phyloP scores from a whole-genome alignment of 2,888 invertebrate genomes.

The Lycocerus yunnanus region DNA sequence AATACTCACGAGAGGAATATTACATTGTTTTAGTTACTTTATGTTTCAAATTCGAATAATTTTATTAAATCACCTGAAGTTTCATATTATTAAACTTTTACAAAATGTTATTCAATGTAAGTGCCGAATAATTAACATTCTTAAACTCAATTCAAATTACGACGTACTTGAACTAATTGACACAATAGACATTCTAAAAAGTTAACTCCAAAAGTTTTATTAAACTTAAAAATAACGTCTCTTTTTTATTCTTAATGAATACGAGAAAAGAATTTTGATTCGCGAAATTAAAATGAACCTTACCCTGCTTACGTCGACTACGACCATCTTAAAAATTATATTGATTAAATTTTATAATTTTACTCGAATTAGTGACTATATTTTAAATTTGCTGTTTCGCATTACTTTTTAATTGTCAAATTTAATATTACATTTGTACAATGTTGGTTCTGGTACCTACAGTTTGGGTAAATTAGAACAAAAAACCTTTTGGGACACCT shows the following conservation, averaged over 20 bases:
- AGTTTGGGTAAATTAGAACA: not conserved
- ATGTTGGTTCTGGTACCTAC: not conserved
- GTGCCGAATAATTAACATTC: not conserved
- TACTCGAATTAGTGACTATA: too few species aligned
- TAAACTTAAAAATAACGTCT: constrained; percentile 13
- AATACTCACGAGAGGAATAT: not conserved
- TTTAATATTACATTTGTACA: not conserved
- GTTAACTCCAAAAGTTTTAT: constrained; percentile 10
- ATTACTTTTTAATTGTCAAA: not conserved
- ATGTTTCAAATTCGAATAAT: not conserved
- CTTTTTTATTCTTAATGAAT: constrained; percentile 8
- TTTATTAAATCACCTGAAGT: not conserved
- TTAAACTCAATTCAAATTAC: not conserved
- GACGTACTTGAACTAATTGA: constrained; percentile 15
- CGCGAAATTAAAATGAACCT: not conserved
- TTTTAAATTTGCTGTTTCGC: not conserved
- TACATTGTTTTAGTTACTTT: not conserved
- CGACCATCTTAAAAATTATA: not conserved
- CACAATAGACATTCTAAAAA: constrained; percentile 16
- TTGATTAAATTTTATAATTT: not conserved
- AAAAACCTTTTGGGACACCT: not conserved
- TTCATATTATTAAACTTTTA: not conserved
- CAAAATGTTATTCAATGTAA: not conserved
- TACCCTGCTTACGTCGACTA: not conserved
- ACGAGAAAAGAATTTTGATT: constrained; percentile 15